phyloP scores from a whole-genome alignment of 2,113 vertebrate genomes.

The Cinclus mexicanus region DNA sequence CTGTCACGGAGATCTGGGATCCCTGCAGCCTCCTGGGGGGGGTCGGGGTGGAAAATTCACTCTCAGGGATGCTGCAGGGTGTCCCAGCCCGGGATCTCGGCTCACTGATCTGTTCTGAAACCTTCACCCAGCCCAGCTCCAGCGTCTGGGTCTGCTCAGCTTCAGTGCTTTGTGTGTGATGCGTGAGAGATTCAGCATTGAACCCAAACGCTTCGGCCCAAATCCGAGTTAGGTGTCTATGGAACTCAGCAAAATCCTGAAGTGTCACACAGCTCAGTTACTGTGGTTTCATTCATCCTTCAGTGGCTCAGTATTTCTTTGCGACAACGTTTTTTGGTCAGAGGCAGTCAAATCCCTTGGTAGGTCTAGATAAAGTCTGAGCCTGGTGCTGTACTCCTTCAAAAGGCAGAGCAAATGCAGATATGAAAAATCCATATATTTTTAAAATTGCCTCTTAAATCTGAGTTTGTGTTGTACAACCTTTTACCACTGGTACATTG shows the following conservation, averaged over 20 bases:
- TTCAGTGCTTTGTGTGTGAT: neutral
- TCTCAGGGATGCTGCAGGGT: constrained; percentile 7
- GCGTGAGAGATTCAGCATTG: rapidly evolving
- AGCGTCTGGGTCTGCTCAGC: neutral
- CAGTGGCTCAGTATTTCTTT: neutral
- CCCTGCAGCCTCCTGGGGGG: constrained; percentile 17
- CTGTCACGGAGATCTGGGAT: neutral
- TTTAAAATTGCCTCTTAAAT: neutral
- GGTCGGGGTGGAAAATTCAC: constrained; percentile 41
- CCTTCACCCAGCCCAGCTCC: neutral
- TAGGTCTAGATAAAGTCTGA: neutral
- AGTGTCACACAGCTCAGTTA: neutral
- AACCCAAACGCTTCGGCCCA: neutral
- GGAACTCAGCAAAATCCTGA: neutral
- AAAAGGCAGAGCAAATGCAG: neutral
- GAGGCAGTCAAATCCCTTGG: neutral
- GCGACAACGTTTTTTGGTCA: rapidly evolving
- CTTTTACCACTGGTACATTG: neutral
- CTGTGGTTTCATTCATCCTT: neutral
- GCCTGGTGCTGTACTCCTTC: neutral
- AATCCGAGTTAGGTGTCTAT: neutral
- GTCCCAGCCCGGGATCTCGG: neutral
- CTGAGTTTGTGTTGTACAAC: neutral
- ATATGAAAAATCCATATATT: neutral
- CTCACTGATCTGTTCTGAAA: neutral